Conservation (phyloP, 2,888 invertebrate genomes). For the Odiellus spinosus region DNA sequence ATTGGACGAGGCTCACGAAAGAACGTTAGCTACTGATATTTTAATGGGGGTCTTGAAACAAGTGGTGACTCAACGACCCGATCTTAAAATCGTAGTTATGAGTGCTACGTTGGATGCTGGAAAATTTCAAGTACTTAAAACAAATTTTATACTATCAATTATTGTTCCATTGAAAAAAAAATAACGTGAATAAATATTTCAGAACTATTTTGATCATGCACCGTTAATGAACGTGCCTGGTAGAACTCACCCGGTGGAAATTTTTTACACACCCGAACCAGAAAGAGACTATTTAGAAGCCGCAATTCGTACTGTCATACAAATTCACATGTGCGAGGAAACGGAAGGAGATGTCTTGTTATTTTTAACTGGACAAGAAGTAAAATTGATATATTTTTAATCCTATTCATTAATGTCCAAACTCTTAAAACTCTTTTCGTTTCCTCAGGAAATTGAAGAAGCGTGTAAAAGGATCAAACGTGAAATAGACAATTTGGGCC, state of each 20-base stretch:
- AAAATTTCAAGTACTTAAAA: constrained; percentile 57
- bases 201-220: constrained; percentile 88
- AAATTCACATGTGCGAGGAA: constrained; percentile 93
- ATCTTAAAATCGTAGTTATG: constrained; percentile 96
- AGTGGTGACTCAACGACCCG: constrained; percentile 76
- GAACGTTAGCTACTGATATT: constrained; percentile 94
- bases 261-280: constrained; percentile 98
- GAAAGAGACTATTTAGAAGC: constrained; percentile 96
- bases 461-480: constrained; percentile 93
- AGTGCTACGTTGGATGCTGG: constrained; percentile 98
- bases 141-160: too few relatives aligned
- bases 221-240: constrained; percentile 98
- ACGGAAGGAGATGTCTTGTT: constrained; percentile 78
- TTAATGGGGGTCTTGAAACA: constrained; percentile 98
- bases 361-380: constrained; percentile 64
- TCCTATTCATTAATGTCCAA: neutral
- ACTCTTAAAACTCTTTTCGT: neutral
- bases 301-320: constrained; percentile 89
- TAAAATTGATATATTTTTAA: constrained; percentile 21
- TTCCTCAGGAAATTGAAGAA: constrained; percentile 74
- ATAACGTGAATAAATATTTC: constrained; percentile 15
- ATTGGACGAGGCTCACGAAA: constrained; percentile 96
- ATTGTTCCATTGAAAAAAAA: too few relatives aligned
- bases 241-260: constrained; percentile 86
- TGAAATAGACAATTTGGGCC: constrained; percentile 88